Conservation (phyloP, 1,140 invertebrate genomes). For the Heterodera carotae region DNA sequence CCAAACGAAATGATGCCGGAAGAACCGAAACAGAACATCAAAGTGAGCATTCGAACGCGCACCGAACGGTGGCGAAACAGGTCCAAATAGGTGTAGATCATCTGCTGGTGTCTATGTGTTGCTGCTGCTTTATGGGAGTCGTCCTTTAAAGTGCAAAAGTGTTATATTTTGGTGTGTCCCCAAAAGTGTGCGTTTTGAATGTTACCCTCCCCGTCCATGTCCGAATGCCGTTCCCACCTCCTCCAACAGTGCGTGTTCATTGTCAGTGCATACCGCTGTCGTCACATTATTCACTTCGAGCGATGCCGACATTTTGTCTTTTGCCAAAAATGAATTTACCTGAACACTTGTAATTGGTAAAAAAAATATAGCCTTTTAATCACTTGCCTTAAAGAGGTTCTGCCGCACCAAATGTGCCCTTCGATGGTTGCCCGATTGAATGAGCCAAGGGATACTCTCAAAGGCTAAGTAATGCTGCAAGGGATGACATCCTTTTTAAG, state of each 20-base stretch:
- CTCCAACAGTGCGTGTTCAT: slow-evolving; percentile 2
- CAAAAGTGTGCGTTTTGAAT: no score
- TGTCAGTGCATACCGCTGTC: no score
- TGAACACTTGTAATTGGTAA: not conserved
- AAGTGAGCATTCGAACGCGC: slow-evolving; percentile 41
- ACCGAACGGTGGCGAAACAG: slow-evolving; percentile 38
- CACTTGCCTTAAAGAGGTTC: not conserved
- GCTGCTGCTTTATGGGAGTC: not conserved
- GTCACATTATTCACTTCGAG: not conserved
- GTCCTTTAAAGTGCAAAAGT: no score
- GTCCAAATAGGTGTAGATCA: slow-evolving; percentile 45
- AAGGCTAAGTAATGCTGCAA: slow-evolving; percentile 48
- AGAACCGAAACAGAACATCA: slow-evolving; percentile 58
- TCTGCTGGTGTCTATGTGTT: slow-evolving; percentile 5
- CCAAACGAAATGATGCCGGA: slow-evolving; percentile 62
- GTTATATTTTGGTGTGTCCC: no score
- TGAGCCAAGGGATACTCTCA: slow-evolving; percentile 58
- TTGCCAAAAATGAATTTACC: slow-evolving; percentile 16
- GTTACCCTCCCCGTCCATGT: not conserved
- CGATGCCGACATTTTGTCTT: not conserved
- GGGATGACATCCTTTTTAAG: not conserved
- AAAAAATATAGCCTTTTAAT: not conserved
- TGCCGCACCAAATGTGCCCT: slow-evolving; percentile 19
- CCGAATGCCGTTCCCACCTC: no score
- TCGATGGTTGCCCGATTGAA: slow-evolving; percentile 21